A percentile compares a stretch with the other conserved stretches of the same genome.
These are phyloP conservation scores for Mesorhabditis sp. DNA, from an alignment of 2,888 invertebrate genomes.

Conservation along the genomic window DNA sequence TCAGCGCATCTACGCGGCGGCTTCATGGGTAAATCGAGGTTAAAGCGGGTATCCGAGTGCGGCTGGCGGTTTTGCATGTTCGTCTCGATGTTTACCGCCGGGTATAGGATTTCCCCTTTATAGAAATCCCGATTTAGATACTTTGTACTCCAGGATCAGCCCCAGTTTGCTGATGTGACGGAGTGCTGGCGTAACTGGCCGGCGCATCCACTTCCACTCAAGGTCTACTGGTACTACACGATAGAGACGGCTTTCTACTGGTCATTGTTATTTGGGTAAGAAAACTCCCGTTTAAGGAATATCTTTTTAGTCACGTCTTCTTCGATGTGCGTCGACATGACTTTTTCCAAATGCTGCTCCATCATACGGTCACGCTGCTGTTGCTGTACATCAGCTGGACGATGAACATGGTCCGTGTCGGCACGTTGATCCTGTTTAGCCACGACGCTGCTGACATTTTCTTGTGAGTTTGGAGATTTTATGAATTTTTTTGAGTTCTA, in stretches of 20 bases:
- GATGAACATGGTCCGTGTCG: conserved; percentile 83
- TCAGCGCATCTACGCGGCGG: conserved; percentile 20
- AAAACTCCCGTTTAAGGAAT: background rate
- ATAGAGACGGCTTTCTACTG: conserved; percentile 89
- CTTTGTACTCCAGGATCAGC: conserved; percentile 40
- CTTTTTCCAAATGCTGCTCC: conserved; percentile 71
- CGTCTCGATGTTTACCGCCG: conserved; percentile 33
- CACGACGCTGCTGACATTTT: conserved; percentile 63
- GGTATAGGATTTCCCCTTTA: conserved; percentile 24
- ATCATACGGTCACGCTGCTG: conserved; percentile 87
- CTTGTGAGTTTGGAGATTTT: conserved; percentile 58
- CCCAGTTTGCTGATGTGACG: conserved; percentile 43
- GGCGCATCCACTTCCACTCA: conserved; percentile 68
- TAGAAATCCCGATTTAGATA: conserved; percentile 17
- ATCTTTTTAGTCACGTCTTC: conserved; percentile 49
- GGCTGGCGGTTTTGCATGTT: conserved; percentile 51
- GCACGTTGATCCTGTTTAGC: conserved; percentile 73
- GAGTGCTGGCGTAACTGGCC: conserved; percentile 55
- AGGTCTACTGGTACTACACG: conserved; percentile 89
- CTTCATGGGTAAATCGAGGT: conserved; percentile 34
- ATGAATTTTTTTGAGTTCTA: conserved; percentile 7
- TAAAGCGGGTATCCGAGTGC: conserved; percentile 54
- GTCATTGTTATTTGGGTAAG: conserved; percentile 57
- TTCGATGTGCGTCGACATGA: conserved; percentile 68
- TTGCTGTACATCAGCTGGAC: conserved; percentile 84